These are phyloP conservation scores for Syrmaticus mikado DNA, from an alignment of 2,113 vertebrate species.

Conservation along the genomic window DNA sequence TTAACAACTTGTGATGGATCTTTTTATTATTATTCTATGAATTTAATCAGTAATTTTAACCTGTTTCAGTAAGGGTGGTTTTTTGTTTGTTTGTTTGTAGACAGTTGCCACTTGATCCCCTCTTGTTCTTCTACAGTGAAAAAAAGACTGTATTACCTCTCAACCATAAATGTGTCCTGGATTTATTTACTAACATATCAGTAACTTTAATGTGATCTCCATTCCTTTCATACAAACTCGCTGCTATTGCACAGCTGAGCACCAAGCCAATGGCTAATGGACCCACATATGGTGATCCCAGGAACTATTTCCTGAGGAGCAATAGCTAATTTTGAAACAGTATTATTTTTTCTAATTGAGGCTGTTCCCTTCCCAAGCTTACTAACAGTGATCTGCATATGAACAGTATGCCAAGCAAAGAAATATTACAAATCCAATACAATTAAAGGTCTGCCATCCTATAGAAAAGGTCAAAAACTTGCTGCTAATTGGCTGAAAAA, in stretches of 20 bases:
- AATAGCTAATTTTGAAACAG: background rate
- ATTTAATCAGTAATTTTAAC: slow-evolving; percentile 4
- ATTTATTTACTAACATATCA: background rate
- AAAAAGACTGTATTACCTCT: background rate
- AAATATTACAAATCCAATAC: background rate
- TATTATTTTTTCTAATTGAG: background rate
- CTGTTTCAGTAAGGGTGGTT: background rate
- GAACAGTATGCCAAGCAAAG: background rate
- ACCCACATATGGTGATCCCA: background rate
- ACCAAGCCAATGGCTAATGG: background rate
- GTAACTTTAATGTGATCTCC: background rate
- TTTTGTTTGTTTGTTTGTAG: background rate
- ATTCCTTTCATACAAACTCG: background rate
- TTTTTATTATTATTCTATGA: background rate
- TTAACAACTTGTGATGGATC: background rate
- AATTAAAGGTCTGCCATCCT: background rate
- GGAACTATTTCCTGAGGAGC: background rate
- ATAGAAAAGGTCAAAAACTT: background rate
- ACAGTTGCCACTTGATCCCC: background rate
- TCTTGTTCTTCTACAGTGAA: background rate
- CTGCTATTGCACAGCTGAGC: background rate
- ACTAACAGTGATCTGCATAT: background rate
- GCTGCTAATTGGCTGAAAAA: background rate
- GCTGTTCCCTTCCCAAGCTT: background rate
- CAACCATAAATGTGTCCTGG: background rate